phyloP scores from a whole-genome alignment of 2,888 invertebrate genomes.

The Apeira syringaria region DNA sequence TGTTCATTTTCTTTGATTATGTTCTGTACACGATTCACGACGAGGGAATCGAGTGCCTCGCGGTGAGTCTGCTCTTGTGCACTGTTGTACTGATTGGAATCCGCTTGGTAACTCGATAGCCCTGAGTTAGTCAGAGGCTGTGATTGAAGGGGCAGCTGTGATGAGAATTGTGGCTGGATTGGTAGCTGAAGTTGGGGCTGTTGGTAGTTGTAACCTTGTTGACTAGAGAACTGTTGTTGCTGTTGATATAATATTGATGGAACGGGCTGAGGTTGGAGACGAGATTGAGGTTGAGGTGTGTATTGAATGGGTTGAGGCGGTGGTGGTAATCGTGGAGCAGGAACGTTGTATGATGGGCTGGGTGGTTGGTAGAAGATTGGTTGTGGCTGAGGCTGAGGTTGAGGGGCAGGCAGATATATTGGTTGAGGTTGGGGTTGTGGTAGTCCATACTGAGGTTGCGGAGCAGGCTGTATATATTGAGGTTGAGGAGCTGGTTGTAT shows the following conservation, averaged over 20 bases:
- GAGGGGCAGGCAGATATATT: constrained; percentile 21
- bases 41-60: constrained; percentile 62
- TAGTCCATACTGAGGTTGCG: constrained; percentile 17
- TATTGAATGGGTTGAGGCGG: constrained; percentile 28
- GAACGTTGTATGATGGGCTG: constrained; percentile 19
- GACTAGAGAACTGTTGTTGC: constrained; percentile 36
- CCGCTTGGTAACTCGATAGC: constrained; percentile 67
- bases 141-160: constrained; percentile 42
- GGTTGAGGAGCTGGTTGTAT: constrained; percentile 24
- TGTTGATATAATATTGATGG: constrained; percentile 28
- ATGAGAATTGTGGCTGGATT: constrained; percentile 30
- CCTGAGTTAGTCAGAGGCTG: constrained; percentile 40
- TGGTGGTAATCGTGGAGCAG: constrained; percentile 31
- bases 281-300: constrained; percentile 33
- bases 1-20: constrained; percentile 72
- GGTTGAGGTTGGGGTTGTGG: constrained; percentile 21
- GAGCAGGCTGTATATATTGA: constrained; percentile 15
- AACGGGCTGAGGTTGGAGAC: constrained; percentile 28
- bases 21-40: constrained; percentile 61
- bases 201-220: constrained; percentile 32
- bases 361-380: constrained; percentile 27
- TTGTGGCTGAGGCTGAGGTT: constrained; percentile 27
- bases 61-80: constrained; percentile 46
- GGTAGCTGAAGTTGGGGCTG: constrained; percentile 34
- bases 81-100: constrained; percentile 59